These are phyloP conservation scores for Hucho hucho DNA, from an alignment of 2,113 vertebrate species.

Conservation along the genomic window DNA sequence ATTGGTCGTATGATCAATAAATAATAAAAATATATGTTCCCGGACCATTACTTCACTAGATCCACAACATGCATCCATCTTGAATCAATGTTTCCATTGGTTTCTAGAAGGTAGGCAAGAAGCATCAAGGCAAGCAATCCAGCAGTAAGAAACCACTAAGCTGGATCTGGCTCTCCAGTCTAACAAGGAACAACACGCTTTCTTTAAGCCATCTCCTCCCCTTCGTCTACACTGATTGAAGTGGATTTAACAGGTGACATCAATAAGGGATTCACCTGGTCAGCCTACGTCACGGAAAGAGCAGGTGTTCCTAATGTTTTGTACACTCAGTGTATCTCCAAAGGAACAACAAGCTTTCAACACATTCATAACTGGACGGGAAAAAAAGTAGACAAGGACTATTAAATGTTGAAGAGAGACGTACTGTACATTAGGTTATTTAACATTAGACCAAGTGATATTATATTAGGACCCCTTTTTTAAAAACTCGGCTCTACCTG, in stretches of 20 bases:
- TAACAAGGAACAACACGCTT: not conserved
- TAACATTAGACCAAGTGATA: too few relatives aligned
- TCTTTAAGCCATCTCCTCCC: too few relatives aligned
- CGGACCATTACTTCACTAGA: slow-evolving; percentile 2
- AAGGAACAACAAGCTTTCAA: not conserved
- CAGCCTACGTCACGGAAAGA: too few relatives aligned
- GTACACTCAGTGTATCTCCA: not conserved
- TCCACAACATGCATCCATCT: not conserved
- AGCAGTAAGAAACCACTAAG: not conserved
- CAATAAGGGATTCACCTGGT: too few relatives aligned
- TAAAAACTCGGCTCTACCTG: slow-evolving; percentile 28
- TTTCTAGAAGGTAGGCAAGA: not conserved
- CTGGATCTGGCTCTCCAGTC: too few relatives aligned
- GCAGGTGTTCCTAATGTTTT: too few relatives aligned
- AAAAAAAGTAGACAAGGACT: too few relatives aligned
- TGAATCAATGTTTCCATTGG: slow-evolving; percentile 4
- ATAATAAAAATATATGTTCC: slow-evolving; percentile 2
- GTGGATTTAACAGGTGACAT: too few relatives aligned
- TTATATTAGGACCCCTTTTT: slow-evolving; percentile 43
- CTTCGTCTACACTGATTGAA: too few relatives aligned
- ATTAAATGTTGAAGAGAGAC: not conserved
- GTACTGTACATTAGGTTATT: not conserved
- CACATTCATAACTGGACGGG: not conserved
- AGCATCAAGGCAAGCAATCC: not conserved
- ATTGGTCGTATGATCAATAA: slow-evolving; percentile 3